Evolutionary conservation across 2,888 invertebrate genomes (phyloP).

Genomic region (Dichetophora obliterata): DNA sequence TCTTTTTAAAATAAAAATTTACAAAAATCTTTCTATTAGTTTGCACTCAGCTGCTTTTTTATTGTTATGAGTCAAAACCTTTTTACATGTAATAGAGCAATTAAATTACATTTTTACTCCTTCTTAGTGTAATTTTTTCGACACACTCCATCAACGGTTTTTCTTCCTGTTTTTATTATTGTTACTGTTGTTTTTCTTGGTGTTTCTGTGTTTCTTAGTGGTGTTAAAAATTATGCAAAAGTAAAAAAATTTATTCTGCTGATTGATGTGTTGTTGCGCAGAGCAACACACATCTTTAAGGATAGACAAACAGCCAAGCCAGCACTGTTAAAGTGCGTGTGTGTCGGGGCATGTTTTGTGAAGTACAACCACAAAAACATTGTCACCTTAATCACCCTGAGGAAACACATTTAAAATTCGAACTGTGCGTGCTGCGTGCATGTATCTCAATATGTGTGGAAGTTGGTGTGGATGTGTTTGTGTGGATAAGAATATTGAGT

Average conservation of each 20-base stretch:
- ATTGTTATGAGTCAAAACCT: too few species aligned
- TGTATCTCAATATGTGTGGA: too few species aligned
- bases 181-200: background rate
- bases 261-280: slow-evolving; percentile 14
- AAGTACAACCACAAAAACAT: slow-evolving; percentile 19
- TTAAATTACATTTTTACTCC: slow-evolving; percentile 33
- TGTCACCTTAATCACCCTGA: slow-evolving; percentile 48
- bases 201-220: background rate
- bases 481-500: too few species aligned
- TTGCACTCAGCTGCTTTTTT: too few species aligned
- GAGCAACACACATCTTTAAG: background rate
- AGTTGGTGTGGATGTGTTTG: background rate
- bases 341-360: background rate
- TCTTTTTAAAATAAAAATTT: too few species aligned
- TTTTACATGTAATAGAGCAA: background rate
- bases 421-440: slow-evolving; percentile 23
- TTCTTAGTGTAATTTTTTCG: background rate
- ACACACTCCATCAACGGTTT: background rate
- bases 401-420: slow-evolving; percentile 42
- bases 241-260: slow-evolving; percentile 20
- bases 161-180: background rate
- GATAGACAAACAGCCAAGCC: background rate
- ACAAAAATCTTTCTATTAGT: too few species aligned
- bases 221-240: background rate
- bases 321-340: background rate